Base-by-base conservation (phyloP, 2,113 vertebrate genomes). In the Tautogolabrus adspersus region DNA sequence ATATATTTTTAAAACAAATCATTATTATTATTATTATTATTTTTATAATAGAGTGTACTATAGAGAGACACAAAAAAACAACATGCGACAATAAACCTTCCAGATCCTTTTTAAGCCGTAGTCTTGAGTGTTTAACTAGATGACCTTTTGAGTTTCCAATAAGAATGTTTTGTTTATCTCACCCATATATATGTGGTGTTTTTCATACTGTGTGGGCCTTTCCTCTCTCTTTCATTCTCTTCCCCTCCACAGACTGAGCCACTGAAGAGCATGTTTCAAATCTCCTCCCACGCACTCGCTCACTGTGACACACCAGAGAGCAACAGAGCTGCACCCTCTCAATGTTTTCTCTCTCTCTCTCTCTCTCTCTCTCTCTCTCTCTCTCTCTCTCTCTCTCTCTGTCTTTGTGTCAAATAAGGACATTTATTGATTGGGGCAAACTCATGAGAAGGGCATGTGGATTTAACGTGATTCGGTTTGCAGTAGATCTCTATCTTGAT, bases 231-330 rank as follows among this genome's bases (percentile, higher is more conserved):
- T 26, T 77, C 57, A 60, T 54, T 46, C 54, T 38, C 19, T 51
- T 40, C 59, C 56, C 42, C 8, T 42, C 78, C 49, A 52, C 75
- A 71, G 58, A 54, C 66, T 23, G 52, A 49, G 60, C 52, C 57
- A 34, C 21, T 1, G 75, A 75, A 64, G 55, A n/a, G 60, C 80
- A 75, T 64, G 68, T 54, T 57, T 72, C 81, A 51, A 40, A 44
- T 54, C 55, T 54, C 75, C 84, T 83, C 88, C 82, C 78, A 85
- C 80, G 13, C 87, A 19, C 66, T 52, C 6, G n/a, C 56, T 74
- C 37, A 72, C 82, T 77, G 67, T 87, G 83, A 87, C 81, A 78
- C 77, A 72, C 6, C 61, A 8, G 42, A 86, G 42, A 82, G 72
- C 60, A 26, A 60, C 77, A 82, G 68, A 85, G 71, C 54, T n/a